phyloP scores from a whole-genome alignment of 2,888 invertebrate genomes.

The Lasioglossum figueresi region DNA sequence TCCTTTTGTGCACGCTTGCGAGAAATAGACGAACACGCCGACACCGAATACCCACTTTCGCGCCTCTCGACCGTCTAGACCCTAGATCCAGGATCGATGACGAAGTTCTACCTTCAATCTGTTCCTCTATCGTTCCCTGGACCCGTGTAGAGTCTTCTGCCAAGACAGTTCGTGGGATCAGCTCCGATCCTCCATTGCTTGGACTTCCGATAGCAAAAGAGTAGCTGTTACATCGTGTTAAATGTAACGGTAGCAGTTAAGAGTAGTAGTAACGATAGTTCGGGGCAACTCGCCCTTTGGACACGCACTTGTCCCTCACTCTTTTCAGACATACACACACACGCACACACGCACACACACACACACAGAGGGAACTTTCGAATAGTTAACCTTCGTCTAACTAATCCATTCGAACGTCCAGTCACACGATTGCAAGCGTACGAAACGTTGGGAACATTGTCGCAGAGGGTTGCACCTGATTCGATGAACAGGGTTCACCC shows the following conservation, averaged over 20 bases:
- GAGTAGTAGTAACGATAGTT: conserved; percentile 63
- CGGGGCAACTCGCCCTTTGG: conserved; percentile 30
- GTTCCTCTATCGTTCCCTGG: not conserved
- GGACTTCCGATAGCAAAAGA: conserved; percentile 55
- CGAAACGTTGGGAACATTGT: not conserved
- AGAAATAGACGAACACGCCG: conserved; percentile 28
- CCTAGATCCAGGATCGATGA: conserved; percentile 17
- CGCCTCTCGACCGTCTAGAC: not conserved
- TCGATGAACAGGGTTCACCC: conserved; percentile 5
- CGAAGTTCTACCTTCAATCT: conserved; percentile 3
- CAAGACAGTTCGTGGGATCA: conserved; percentile 20
- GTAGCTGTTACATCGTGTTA: conserved; percentile 53
- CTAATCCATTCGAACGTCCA: not conserved
- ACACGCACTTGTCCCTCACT: conserved; percentile 33
- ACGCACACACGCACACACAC: conserved; percentile 36
- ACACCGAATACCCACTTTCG: not conserved
- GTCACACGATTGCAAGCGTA: conserved; percentile 7
- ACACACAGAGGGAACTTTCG: conserved; percentile 55
- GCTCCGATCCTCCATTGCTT: conserved; percentile 8
- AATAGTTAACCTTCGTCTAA: conserved; percentile 17
- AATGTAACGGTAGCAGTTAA: conserved; percentile 53
- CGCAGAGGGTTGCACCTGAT: not conserved
- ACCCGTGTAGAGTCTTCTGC: not conserved
- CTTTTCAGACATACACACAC: conserved; percentile 31
- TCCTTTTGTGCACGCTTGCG: conserved; percentile 42